Conservation (phyloP, 1,140 invertebrate genomes). For the Aphaenogaster rudis region DNA sequence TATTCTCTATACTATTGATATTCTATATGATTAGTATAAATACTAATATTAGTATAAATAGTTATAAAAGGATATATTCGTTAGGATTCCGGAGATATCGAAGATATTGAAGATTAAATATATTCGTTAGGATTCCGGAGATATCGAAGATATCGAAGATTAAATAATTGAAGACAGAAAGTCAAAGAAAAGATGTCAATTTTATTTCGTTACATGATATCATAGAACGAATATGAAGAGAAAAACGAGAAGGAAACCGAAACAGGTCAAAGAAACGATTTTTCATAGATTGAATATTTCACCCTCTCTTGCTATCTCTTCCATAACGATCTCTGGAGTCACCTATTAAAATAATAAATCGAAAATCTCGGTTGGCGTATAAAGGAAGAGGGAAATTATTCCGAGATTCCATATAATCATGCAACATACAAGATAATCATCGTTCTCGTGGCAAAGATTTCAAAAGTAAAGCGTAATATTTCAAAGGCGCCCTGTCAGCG, state of each 20-base stretch:
- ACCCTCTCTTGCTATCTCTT: neutral
- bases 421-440: constrained; percentile 16
- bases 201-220: constrained; percentile 9
- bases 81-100: neutral
- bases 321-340: neutral
- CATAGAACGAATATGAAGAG: neutral
- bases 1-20: neutral
- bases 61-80: neutral
- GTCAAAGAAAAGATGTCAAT: neutral
- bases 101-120: neutral
- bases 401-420: constrained; percentile 13
- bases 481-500: neutral
- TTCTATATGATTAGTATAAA: neutral
- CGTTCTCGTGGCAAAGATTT: constrained; percentile 3
- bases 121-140: neutral
- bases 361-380: neutral
- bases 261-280: constrained; percentile 11
- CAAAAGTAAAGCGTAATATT: constrained; percentile 37
- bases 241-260: neutral
- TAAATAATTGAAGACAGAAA: neutral
- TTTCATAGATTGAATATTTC: constrained; percentile 49
- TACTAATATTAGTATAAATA: neutral
- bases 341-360: constrained; percentile 45
- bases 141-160: neutral
- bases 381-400: constrained; percentile 40